Evolutionary conservation across 2,888 invertebrate species (phyloP), one percentile per base, ranked within the genome.

Genomic region (Alcis repandata): DNA sequence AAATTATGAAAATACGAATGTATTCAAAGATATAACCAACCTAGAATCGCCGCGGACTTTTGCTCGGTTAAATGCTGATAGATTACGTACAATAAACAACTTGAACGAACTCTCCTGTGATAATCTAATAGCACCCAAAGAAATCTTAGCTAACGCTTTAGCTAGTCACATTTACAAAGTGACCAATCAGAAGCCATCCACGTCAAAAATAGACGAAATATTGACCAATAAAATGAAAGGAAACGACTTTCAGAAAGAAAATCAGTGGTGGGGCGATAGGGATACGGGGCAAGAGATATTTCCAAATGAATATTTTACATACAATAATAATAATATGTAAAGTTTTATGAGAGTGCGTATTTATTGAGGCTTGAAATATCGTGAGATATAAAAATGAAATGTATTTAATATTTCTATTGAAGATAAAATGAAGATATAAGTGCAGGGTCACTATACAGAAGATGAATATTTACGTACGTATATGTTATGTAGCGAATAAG

Each of bases 131-230:
- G 94, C 93, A 0, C 94, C 94, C 0, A 92, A 92, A 76, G 88
- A 91, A 17, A 90, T 93, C 0, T 69, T 94, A 70, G 91, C 93
- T 0, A 92, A 90, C 56, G 93, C 90, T 1, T 75, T 94, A 66
- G 92, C 86, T 0, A 92, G 94, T 70, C 94, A 94, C 51, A 94
- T 94, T 46, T 93, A 93, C 62, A 94, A 93, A 88, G 93, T 94
- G 57, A 94, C 94, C 72, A 93, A 93, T 88, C 94, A 94, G 69
- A 94, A 93, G 67, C 92, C 93, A 32, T 92, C 92, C 41, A 89
- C 92, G 56, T 91, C 92, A 7, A 83, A 88, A 4, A 89, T 94
- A 20, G 91, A 93, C 59, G 91, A 91, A 68, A 91, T 94, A 72
- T 76, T 94, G 59, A 90, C 93, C 60, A 92, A 92, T 87, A 94